A percentile compares a stretch with the other conserved stretches of the same genome.
These are phyloP conservation scores for Lycocorax pyrrhopterus DNA, from an alignment of 2,113 vertebrate genomes.

Conservation along the genomic window DNA sequence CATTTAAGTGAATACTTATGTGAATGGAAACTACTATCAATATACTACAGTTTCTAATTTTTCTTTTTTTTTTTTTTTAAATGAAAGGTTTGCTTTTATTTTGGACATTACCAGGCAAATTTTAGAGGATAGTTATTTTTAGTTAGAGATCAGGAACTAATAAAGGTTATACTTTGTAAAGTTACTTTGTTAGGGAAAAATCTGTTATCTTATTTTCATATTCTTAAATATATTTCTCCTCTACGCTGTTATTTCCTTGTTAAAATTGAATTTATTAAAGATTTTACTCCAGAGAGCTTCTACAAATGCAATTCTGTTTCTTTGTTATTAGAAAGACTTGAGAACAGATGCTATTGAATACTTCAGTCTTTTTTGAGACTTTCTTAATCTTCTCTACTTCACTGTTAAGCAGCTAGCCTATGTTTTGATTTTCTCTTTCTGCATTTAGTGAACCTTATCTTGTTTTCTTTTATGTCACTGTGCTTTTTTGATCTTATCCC, in stretches of 20 bases:
- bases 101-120: background rate
- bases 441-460: background rate
- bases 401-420: background rate
- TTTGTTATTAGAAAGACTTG: background rate
- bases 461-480: background rate
- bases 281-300: background rate
- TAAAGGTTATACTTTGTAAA: background rate
- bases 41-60: background rate
- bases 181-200: background rate
- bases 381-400: background rate
- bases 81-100: background rate
- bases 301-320: background rate
- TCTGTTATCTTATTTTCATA: background rate
- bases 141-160: background rate
- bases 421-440: constrained; percentile 9
- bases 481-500: constrained; percentile 33
- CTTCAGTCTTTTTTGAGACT: background rate
- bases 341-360: background rate
- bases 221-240: background rate
- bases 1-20: background rate
- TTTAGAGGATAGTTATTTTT: background rate
- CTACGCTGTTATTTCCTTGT: background rate
- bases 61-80: background rate
- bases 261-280: background rate
- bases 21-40: background rate